phyloP scores from a whole-genome alignment of 2,888 invertebrate genomes.

The Julus scanicus region DNA sequence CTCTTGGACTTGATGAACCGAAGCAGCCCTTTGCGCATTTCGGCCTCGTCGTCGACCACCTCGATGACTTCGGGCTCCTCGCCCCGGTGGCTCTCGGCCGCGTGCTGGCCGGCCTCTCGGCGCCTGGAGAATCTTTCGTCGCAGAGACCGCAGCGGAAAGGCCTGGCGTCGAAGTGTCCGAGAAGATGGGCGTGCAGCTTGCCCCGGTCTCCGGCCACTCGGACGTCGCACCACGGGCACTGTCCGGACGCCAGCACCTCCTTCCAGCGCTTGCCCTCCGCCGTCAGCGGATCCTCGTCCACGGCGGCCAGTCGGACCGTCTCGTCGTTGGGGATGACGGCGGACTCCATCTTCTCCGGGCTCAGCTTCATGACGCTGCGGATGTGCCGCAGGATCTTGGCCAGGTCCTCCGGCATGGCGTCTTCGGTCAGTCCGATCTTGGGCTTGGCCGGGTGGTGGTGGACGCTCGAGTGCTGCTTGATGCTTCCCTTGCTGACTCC shows the following conservation, averaged over 20 bases:
- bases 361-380: constrained; percentile 19
- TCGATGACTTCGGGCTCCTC: constrained; percentile 41
- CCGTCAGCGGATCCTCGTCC: constrained; percentile 49
- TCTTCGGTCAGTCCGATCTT: constrained; percentile 55
- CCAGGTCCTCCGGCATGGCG: constrained; percentile 55
- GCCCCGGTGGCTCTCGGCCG: constrained; percentile 21
- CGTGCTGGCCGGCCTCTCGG: constrained; percentile 52
- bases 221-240: constrained; percentile 56
- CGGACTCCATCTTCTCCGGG: background rate
- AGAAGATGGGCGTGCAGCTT: constrained; percentile 56
- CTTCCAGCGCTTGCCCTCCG: constrained; percentile 56
- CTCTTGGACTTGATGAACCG: constrained; percentile 44
- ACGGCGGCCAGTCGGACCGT: background rate
- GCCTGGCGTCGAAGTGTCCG: constrained; percentile 53
- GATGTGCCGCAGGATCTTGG: constrained; percentile 53
- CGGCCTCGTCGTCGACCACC: background rate
- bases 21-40: constrained; percentile 51
- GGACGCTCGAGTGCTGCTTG: constrained; percentile 55
- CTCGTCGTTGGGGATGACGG: background rate
- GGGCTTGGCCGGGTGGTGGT: constrained; percentile 47
- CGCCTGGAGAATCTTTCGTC: constrained; percentile 12
- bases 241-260: constrained; percentile 52
- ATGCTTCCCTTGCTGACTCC: constrained; percentile 55
- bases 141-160: constrained; percentile 56
- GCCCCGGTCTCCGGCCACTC: constrained; percentile 42